phyloP scores from a whole-genome alignment of 2,113 vertebrate genomes.

The Brachypodius melanocephalos region DNA sequence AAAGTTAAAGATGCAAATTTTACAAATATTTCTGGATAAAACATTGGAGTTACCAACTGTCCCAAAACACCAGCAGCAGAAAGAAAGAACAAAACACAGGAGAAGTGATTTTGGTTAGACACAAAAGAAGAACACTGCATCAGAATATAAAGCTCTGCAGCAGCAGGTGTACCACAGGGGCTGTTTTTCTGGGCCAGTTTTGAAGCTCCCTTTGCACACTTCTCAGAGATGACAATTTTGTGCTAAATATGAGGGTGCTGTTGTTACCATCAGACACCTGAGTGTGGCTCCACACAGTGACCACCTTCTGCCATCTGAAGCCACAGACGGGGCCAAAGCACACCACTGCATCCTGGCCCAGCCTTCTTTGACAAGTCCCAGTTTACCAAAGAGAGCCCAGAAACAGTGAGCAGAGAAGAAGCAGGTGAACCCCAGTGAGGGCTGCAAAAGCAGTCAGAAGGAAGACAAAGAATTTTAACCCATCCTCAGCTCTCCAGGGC shows the following conservation, averaged over 20 bases:
- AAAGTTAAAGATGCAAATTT: not conserved
- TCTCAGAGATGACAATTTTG: not conserved
- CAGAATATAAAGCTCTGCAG: not conserved
- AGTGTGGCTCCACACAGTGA: rapidly evolving
- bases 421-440: rapidly evolving
- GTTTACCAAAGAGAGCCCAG: not conserved
- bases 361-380: not conserved
- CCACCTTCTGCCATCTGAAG: not conserved
- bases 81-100: not conserved
- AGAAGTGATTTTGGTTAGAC: rapidly evolving
- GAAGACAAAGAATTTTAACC: not conserved
- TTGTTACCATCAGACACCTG: not conserved
- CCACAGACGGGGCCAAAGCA: not conserved
- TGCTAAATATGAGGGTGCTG: too few species aligned
- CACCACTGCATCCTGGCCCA: rapidly evolving
- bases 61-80: not conserved
- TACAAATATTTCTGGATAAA: not conserved
- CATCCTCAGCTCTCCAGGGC: rapidly evolving
- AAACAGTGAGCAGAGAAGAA: not conserved
- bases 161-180: not conserved
- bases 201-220: not conserved
- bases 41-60: not conserved
- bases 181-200: not conserved
- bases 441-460: rapidly evolving
- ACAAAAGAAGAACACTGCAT: not conserved